phyloP scores from a whole-genome alignment of 2,113 vertebrate species.

The Protomyctophum bolini region DNA sequence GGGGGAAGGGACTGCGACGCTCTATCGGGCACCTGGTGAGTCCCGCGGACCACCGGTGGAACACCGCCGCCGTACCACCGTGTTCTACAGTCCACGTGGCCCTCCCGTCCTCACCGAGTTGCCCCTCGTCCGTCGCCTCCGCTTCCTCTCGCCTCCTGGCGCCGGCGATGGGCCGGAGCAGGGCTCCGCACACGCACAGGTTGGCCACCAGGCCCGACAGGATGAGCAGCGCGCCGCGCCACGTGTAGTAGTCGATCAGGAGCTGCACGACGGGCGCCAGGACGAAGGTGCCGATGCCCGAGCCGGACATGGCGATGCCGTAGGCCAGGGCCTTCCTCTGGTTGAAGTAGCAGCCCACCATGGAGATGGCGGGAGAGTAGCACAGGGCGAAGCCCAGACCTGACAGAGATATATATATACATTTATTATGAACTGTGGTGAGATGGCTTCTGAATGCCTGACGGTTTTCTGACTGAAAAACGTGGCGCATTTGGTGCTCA shows the following conservation, averaged over 20 bases:
- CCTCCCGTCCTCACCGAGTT: conserved; percentile 33
- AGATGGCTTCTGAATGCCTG: background rate
- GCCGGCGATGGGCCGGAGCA: conserved; percentile 87
- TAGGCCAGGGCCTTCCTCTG: conserved; percentile 89
- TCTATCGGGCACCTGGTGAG: too few species aligned
- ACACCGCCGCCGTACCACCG: too few species aligned
- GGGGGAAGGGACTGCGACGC: too few species aligned
- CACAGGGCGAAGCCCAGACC: conserved; percentile 94
- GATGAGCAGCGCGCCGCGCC: conserved; percentile 91
- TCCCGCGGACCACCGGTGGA: too few species aligned
- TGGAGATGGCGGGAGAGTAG: conserved; percentile 91
- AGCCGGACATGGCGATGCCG: conserved; percentile 94
- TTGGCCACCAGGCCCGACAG: conserved; percentile 92
- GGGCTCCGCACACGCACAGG: conserved; percentile 92
- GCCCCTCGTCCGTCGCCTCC: conserved; percentile 10
- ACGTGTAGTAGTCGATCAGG: conserved; percentile 93
- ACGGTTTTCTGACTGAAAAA: too few species aligned
- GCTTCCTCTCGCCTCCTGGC: conserved; percentile 66
- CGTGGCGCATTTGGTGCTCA: too few species aligned
- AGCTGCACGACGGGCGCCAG: conserved; percentile 90
- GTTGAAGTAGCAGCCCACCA: conserved; percentile 94
- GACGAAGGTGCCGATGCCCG: conserved; percentile 93
- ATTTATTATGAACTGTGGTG: background rate
- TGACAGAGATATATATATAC: conserved; percentile 43
- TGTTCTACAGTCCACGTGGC: too few species aligned